Evolutionary conservation across 1,140 invertebrate species (phyloP), one percentile per base, ranked within the genome.

Genomic region (Halictus rubicundus): DNA sequence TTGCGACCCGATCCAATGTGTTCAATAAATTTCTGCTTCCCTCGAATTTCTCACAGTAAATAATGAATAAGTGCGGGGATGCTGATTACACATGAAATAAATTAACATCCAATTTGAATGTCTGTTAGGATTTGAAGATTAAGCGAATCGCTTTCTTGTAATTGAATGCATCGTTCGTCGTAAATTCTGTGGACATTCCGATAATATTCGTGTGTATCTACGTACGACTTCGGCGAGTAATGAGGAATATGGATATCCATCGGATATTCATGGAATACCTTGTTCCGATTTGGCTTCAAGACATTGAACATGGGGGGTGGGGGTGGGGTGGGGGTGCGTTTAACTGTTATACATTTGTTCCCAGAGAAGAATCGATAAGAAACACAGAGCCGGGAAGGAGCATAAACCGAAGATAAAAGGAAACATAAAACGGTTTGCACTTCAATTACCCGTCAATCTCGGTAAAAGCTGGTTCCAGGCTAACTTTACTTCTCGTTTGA

Each of bases 361-460:
- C n/a, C 8, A 21, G 32, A 21, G 65, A 32, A 21, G 54, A 69
- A 69, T 76, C 52, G 74, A 69, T 76, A 69, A 68, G 65, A 42
- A 60, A 76, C 60, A 32, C 39, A 21, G 14, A 14, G 25, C 49
- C 19, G 19, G 16, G 1, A 60, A 68, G 54, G 27, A 54, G 49
- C 52, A 59, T 52, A 42, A 70, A 49, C 27, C 57, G 52, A 19
- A 76, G 37, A 77, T 49, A 61, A 77, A 61, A 60, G 39, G 42
- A 69, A 69, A 39, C 57, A 37, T 70, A 70, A 77, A 49, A 70
- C 57, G 66, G 66, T 77, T 77, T 77, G 57, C 42, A 77, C 74
- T 77, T 77, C 66, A 70, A 61, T 76, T 76, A 76, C 37, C 65
- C 39, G 52, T 46, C 57, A 77, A 77, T 77, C 57, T 77, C n/a